Evolutionary conservation across 2,113 vertebrate species (phyloP), one percentile per base, ranked within the genome.

Genomic region (Acrocephalus kingi): DNA sequence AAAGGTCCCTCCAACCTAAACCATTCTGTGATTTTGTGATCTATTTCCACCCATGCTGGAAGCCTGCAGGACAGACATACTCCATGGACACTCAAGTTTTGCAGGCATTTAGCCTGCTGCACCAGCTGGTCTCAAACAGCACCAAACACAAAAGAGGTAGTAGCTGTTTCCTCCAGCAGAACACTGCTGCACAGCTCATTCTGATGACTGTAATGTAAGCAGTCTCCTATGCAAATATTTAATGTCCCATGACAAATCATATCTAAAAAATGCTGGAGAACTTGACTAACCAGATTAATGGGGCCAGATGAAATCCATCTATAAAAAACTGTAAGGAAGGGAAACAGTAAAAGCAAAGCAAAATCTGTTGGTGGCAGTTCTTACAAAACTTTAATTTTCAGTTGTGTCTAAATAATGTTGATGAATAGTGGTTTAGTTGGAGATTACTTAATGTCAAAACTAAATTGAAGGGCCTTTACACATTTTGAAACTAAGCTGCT

Each of bases 191-290:
- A 7, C 31, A 83, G 31, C 63, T 90, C 25, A 15, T 90, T 90
- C 80, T 46, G 15, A n/a, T 39, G 37, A 75, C 73, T 83, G 33
- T 39, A 79, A n/a, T n/a, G 28, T 58, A 87, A 73, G 18, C 52
- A 80, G 58, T 56, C 74, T 96, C 92, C 61, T 89, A 61, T 49
- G 92, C 90, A 97, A 97, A 97, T 93, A 96, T 90, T 97, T 96
- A 92, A 95, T 61, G 73, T 80, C 63, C 83, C 66, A 31, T 43
- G 39, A 28, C 46, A 93, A 97, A 94, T 78, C 17, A 90, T 66
- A 93, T 77, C 67, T 90, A 89, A 97, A 97, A 97, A 96, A 98
- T 97, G 94, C 88, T 39, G 64, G 73, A 90, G 86, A 98, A 97
- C 96, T 89, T 90, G 97, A 89, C 63, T 91, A 84, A 96, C 95